A percentile compares a stretch with the other conserved stretches of the same genome.
Conservation (phyloP, 64 coral and sea anemone species). For the Anthopleura sola region DNA sequence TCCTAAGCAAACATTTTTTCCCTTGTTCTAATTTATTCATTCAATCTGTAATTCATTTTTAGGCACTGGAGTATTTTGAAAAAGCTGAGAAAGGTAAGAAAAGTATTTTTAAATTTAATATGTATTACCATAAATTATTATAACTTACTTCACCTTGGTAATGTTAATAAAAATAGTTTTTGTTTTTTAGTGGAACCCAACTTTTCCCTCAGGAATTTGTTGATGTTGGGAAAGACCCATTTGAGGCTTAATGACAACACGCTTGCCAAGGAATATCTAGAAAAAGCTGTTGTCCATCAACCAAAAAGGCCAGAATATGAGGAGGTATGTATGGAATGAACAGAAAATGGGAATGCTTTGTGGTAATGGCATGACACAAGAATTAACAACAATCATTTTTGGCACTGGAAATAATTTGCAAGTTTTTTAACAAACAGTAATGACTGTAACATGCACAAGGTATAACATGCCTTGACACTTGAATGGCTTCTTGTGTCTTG, state of each 20-base stretch:
- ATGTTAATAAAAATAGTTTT: no score
- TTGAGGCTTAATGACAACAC: not conserved
- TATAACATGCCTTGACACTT: not conserved
- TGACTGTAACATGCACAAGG: not conserved
- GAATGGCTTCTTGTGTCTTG: not conserved
- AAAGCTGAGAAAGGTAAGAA: constrained; percentile 22
- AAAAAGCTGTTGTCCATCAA: not conserved
- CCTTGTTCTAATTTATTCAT: not conserved
- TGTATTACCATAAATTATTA: no score
- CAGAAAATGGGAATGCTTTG: not conserved
- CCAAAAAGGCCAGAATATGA: constrained; percentile 8
- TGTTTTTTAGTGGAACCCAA: constrained; percentile 28
- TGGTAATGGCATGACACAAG: not conserved
- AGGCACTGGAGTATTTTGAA: constrained; percentile 26
- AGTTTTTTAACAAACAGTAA: not conserved
- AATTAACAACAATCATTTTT: no score
- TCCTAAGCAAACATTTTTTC: not conserved
- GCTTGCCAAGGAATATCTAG: not conserved
- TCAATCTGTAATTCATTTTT: not conserved
- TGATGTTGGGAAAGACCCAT: constrained; percentile 15
- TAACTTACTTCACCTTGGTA: no score
- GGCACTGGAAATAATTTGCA: no score
- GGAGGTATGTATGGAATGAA: constrained; percentile 3
- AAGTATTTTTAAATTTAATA: not conserved
- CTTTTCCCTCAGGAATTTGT: not conserved